Evolutionary conservation across 1,140 invertebrate genomes (phyloP).

Genomic region (Platyura marginata): DNA sequence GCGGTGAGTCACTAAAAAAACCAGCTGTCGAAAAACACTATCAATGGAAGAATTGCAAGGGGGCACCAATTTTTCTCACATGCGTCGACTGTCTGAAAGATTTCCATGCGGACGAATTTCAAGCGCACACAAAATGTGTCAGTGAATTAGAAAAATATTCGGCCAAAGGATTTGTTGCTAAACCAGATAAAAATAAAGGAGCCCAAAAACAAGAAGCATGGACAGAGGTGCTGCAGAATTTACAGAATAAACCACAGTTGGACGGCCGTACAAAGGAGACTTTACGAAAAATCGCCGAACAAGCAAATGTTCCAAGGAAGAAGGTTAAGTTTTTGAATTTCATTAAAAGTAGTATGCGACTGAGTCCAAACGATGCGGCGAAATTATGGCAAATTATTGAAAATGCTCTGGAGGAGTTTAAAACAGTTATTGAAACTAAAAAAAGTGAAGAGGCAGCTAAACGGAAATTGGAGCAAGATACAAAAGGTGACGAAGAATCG

Average conservation of each 20-base stretch:
- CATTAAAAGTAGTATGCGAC: conserved; percentile 37
- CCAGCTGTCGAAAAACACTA: conserved; percentile 85
- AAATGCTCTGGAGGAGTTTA: conserved; percentile 36
- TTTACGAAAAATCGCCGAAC: conserved; percentile 49
- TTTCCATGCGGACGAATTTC: conserved; percentile 60
- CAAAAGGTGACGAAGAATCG: conserved; percentile 1
- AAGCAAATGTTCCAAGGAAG: conserved; percentile 83
- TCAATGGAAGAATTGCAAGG: conserved; percentile 9
- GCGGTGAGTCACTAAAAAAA: conserved; percentile 78
- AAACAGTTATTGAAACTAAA: conserved; percentile 8
- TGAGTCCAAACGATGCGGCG: conserved; percentile 33
- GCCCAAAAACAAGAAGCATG: conserved; percentile 79
- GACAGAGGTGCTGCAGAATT: conserved; percentile 37
- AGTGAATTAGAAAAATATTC: conserved; percentile 82
- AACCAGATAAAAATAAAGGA: conserved; percentile 60
- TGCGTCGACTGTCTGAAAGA: conserved; percentile 88
- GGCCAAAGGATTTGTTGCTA: conserved; percentile 59
- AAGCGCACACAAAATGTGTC: conserved; percentile 75
- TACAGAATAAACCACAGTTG: conserved; percentile 30
- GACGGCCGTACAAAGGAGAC: conserved; percentile 36
- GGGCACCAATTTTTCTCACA: conserved; percentile 36
- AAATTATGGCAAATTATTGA: conserved; percentile 52
- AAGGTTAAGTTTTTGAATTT: conserved; percentile 75
- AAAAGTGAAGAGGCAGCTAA: conserved; percentile 1
- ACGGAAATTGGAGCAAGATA: conserved; percentile 1